These are phyloP conservation scores for Campopleginae sp. DNA, from an alignment of 2,888 invertebrate genomes.

Conservation along the genomic window DNA sequence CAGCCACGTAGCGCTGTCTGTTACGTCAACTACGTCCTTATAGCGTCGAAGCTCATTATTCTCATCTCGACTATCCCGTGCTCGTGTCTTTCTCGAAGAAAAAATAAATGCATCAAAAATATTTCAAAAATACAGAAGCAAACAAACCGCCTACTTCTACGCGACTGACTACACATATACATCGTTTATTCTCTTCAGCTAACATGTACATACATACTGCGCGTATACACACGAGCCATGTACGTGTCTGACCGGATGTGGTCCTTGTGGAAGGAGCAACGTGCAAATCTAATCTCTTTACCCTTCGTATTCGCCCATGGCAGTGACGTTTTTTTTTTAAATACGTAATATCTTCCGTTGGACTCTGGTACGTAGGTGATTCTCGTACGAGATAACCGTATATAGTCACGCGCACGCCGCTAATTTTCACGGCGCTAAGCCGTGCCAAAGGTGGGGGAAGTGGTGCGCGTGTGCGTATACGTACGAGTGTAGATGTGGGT, in stretches of 20 bases:
- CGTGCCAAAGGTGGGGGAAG: constrained; percentile 8
- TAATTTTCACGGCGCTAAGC: not conserved
- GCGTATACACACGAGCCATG: not conserved
- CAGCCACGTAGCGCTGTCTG: constrained; percentile 44
- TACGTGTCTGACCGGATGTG: constrained; percentile 34
- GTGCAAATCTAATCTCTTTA: not conserved
- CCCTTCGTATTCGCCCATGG: constrained; percentile 15
- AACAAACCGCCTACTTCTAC: constrained; percentile 36
- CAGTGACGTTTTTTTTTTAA: constrained; percentile 29
- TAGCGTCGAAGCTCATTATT: constrained; percentile 38
- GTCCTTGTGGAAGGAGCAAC: constrained; percentile 33
- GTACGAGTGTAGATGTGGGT: constrained; percentile 13
- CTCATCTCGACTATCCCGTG: constrained; percentile 8
- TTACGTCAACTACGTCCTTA: constrained; percentile 35
- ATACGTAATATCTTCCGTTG: constrained; percentile 2
- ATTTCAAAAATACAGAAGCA: not conserved
- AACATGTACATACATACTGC: constrained; percentile 22
- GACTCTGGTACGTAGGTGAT: constrained; percentile 10
- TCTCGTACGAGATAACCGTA: constrained; percentile 26
- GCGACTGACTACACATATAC: constrained; percentile 51
- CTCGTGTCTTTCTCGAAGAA: constrained; percentile 27
- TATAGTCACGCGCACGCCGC: constrained; percentile 19
- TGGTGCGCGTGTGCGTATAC: constrained; percentile 7
- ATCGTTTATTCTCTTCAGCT: constrained; percentile 46
- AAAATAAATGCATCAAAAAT: not conserved